Evolutionary conservation across 2,797 vertebrate genomes (phyloP).

Genomic region (Typhlichthys eigenmanni): DNA sequence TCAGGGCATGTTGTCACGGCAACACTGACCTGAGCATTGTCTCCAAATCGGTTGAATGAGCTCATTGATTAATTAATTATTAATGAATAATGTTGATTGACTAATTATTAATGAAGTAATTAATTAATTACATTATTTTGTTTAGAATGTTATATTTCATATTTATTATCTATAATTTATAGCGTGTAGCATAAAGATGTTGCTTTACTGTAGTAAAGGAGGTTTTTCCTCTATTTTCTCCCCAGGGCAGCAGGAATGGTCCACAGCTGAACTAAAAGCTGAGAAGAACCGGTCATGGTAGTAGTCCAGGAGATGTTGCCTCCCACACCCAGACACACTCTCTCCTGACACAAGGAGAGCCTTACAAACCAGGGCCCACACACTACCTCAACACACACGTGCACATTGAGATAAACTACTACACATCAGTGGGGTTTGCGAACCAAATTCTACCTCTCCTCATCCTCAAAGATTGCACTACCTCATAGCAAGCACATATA

Average conservation of each 20-base stretch:
- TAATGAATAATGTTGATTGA: too few relatives aligned
- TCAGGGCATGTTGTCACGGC: conserved; percentile 6
- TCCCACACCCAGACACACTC: conserved; percentile 18
- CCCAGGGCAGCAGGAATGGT: conserved; percentile 12
- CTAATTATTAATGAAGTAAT: too few relatives aligned
- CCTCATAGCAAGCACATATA: conserved; percentile 21
- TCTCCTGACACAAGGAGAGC: conserved; percentile 31
- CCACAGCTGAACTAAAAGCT: conserved; percentile 10
- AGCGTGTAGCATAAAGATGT: neutral
- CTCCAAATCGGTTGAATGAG: too few relatives aligned
- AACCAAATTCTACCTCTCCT: conserved; percentile 33
- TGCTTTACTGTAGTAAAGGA: too few relatives aligned
- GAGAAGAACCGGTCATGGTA: conserved; percentile 11
- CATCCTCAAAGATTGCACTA: conserved; percentile 19
- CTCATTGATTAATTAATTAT: too few relatives aligned
- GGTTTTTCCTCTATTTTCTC: neutral
- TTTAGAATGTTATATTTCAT: too few relatives aligned
- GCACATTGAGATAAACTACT: neutral
- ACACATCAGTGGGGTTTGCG: conserved; percentile 6
- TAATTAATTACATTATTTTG: too few relatives aligned
- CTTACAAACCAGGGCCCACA: conserved; percentile 7
- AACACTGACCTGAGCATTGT: conserved; percentile 1
- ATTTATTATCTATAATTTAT: too few relatives aligned
- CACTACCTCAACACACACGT: conserved; percentile 37
- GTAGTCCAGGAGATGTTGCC: conserved; percentile 28